Conservation (phyloP, 2,888 invertebrate genomes). For the Baccha elongata region DNA sequence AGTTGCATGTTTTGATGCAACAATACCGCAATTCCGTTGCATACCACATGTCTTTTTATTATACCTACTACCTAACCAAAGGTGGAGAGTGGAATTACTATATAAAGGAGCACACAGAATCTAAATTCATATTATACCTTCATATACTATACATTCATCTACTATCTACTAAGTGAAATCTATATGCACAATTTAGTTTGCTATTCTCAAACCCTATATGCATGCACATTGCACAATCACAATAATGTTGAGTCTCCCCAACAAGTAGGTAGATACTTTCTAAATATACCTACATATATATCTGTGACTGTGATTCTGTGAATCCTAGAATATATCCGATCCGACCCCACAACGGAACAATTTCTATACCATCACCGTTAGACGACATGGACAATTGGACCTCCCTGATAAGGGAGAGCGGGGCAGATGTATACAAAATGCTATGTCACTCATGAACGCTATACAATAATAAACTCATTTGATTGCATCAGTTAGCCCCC, state of each 20-base stretch:
- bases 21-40: conserved; percentile 11
- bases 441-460: conserved; percentile 24
- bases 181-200: conserved; percentile 17
- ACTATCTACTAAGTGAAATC: conserved; percentile 24
- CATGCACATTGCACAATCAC: conserved; percentile 11
- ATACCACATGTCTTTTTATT: conserved; percentile 33
- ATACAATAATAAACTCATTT: conserved; percentile 42
- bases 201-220: conserved; percentile 14
- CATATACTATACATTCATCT: no score
- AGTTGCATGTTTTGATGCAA: conserved; percentile 10
- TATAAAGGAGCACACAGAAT: background rate
- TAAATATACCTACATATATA: no score
- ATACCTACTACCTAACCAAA: conserved; percentile 4
- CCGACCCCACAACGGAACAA: conserved; percentile 13
- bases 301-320: background rate
- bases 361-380: background rate
- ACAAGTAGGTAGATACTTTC: background rate
- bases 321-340: conserved; percentile 15
- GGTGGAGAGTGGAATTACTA: background rate
- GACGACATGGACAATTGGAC: no score
- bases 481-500: conserved; percentile 12
- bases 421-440: background rate
- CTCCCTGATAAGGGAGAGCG: no score
- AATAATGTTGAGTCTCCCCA: background rate
- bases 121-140: no score